phyloP scores from a whole-genome alignment of 1,140 invertebrate genomes.

The Xylocopa sonorina region DNA sequence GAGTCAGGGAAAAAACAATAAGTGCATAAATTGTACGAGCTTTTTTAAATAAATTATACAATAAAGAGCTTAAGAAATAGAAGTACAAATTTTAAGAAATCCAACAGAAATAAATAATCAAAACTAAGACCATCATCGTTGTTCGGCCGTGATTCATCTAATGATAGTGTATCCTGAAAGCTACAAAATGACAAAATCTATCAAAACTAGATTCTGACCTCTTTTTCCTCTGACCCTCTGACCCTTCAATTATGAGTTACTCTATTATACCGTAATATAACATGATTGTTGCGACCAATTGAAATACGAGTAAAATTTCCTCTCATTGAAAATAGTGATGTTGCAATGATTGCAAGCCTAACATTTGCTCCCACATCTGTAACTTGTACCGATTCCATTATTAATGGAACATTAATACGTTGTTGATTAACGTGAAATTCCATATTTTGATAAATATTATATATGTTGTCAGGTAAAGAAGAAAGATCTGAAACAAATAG shows the following conservation, averaged over 20 bases:
- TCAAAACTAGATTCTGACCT: too few relatives aligned
- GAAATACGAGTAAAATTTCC: slow-evolving; percentile 82
- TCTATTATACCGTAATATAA: slow-evolving; percentile 82
- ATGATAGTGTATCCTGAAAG: too few relatives aligned
- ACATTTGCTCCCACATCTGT: slow-evolving; percentile 83
- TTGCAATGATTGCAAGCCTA: slow-evolving; percentile 79
- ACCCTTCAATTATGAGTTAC: slow-evolving; percentile 15
- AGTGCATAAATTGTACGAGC: too few relatives aligned
- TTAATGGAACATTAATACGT: slow-evolving; percentile 80
- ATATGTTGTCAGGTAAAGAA: slow-evolving; percentile 73
- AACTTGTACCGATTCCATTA: slow-evolving; percentile 80
- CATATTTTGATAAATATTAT: slow-evolving; percentile 78
- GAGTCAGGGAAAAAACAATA: too few relatives aligned
- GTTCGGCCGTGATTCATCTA: too few relatives aligned
- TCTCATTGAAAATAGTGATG: slow-evolving; percentile 82
- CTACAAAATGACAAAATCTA: too few relatives aligned
- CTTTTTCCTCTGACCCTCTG: too few relatives aligned
- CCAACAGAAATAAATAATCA: too few relatives aligned
- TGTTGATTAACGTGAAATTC: slow-evolving; percentile 83
- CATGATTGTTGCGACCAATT: slow-evolving; percentile 82
- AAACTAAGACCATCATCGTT: too few relatives aligned
- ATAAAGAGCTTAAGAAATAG: too few relatives aligned
- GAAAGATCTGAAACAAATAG: slow-evolving; percentile 75
- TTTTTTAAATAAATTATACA: too few relatives aligned
- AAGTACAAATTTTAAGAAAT: too few relatives aligned